Conservation (phyloP, 2,888 invertebrate genomes). For the Piscicola geometra region DNA sequence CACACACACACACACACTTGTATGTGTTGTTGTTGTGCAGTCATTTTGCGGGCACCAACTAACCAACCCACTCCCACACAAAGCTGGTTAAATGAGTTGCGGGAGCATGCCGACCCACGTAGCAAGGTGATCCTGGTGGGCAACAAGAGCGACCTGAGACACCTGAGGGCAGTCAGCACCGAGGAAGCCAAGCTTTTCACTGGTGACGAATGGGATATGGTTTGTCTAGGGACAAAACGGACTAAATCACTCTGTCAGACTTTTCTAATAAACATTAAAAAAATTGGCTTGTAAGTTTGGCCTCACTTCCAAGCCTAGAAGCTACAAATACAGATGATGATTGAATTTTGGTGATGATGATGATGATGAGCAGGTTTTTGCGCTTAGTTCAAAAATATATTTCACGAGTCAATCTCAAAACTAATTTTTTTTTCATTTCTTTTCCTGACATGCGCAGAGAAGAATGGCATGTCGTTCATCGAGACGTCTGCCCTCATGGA, state of each 20-base stretch:
- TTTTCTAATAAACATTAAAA: too few species aligned
- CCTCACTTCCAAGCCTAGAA: background rate
- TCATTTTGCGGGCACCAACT: slow-evolving; percentile 84
- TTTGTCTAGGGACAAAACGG: too few species aligned
- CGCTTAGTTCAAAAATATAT: too few species aligned
- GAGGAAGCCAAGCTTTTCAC: slow-evolving; percentile 34
- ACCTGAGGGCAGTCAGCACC: slow-evolving; percentile 55
- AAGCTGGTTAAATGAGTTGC: slow-evolving; percentile 84
- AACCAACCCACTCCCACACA: too few species aligned
- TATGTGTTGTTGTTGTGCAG: slow-evolving; percentile 91
- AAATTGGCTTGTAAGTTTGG: too few species aligned
- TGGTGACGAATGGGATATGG: slow-evolving; percentile 13
- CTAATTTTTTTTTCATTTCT: too few species aligned
- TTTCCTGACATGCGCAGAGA: slow-evolving; percentile 20
- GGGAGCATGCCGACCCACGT: slow-evolving; percentile 98
- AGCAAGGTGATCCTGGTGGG: slow-evolving; percentile 71
- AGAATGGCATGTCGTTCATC: slow-evolving; percentile 28
- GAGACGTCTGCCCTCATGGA: slow-evolving; percentile 32
- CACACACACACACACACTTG: too few species aligned
- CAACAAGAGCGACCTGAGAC: slow-evolving; percentile 36
- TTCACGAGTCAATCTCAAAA: too few species aligned
- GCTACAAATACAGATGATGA: background rate
- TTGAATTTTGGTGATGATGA: background rate
- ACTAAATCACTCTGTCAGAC: too few species aligned
- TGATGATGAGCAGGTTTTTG: background rate